Percentiles rank a stretch among this genome's conserved stretches.
phyloP scores from a whole-genome alignment of 2,113 vertebrate species.

The Trematocara variabile region DNA sequence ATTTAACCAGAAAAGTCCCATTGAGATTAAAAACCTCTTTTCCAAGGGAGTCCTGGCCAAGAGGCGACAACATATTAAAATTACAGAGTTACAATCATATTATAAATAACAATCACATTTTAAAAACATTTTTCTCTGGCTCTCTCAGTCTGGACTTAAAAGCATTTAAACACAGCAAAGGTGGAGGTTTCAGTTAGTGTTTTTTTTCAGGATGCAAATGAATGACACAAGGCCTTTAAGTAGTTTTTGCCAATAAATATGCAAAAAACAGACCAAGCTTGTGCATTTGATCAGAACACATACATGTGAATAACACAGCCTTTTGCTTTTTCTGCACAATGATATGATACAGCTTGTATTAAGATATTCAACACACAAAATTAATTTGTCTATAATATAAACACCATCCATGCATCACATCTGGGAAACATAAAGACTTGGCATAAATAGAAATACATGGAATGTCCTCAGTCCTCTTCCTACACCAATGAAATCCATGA shows the following conservation, averaged over 20 bases:
- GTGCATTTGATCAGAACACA: neutral
- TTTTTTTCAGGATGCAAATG: neutral
- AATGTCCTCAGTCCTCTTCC: neutral
- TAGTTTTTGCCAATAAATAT: neutral
- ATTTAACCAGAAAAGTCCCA: too few species aligned
- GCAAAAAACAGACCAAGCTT: neutral
- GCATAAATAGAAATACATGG: neutral
- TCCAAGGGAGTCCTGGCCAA: too few species aligned
- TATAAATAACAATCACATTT: too few species aligned
- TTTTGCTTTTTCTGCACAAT: neutral
- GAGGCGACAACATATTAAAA: too few species aligned
- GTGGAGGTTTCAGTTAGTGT: neutral
- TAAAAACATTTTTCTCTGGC: too few species aligned
- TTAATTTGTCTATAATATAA: neutral
- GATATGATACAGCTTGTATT: neutral
- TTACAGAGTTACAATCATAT: too few species aligned
- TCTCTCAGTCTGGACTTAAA: too few species aligned
- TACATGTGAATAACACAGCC: neutral
- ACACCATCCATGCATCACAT: neutral
- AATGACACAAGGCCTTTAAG: neutral
- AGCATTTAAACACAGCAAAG: neutral
- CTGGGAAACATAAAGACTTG: neutral
- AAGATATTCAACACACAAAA: neutral
- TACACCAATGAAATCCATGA: neutral
- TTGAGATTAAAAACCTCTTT: too few species aligned